These are phyloP conservation scores for Crax fasciolata DNA, from an alignment of 2,797 vertebrate genomes.

Conservation along the genomic window DNA sequence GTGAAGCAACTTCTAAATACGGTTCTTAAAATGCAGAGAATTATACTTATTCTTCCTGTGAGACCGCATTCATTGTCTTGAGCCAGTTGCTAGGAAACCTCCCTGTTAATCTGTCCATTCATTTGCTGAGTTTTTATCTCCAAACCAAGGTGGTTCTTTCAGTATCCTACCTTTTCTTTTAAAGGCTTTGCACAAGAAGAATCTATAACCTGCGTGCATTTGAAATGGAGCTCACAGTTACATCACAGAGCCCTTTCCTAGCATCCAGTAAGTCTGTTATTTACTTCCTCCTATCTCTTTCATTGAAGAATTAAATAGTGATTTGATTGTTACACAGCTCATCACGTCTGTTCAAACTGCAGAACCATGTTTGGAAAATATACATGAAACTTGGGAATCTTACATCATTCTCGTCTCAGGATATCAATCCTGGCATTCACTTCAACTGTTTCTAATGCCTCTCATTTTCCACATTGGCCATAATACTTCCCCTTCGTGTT, in stretches of 20 bases:
- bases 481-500: background rate
- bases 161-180: background rate
- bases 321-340: background rate
- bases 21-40: background rate
- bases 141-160: background rate
- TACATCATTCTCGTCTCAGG: background rate
- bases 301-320: background rate
- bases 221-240: slow-evolving; percentile 6
- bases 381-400: background rate
- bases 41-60: background rate
- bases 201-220: background rate
- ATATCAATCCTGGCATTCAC: background rate
- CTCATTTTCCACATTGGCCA: background rate
- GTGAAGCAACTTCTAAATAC: background rate
- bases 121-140: slow-evolving; percentile 18
- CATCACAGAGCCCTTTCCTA: background rate
- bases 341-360: background rate
- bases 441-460: background rate
- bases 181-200: background rate
- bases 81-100: slow-evolving; percentile 59
- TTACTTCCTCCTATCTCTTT: background rate
- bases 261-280: background rate
- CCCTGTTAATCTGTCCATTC: slow-evolving; percentile 7
- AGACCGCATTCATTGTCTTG: background rate
- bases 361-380: background rate